These are phyloP conservation scores for Plectropomus leopardus DNA, from an alignment of 2,113 vertebrate genomes.

Conservation along the genomic window DNA sequence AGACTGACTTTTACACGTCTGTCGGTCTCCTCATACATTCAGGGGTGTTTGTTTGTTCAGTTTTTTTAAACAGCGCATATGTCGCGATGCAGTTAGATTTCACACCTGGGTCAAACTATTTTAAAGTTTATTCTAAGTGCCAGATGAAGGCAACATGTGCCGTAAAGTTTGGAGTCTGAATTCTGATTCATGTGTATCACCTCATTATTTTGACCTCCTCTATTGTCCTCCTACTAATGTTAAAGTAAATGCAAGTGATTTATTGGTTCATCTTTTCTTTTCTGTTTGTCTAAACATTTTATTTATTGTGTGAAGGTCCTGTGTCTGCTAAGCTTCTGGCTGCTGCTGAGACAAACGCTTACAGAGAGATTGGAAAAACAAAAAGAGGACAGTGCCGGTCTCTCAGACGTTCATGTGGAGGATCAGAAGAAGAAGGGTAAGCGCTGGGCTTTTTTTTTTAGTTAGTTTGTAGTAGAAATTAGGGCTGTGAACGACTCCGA, in stretches of 20 bases:
- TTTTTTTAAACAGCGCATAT: constrained; percentile 18
- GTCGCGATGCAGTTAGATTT: constrained; percentile 6
- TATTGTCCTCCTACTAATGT: neutral
- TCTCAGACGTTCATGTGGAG: constrained; percentile 92
- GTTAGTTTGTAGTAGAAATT: neutral
- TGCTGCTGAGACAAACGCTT: constrained; percentile 95
- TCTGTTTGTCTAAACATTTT: constrained; percentile 17
- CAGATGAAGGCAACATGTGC: neutral
- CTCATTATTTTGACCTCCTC: neutral
- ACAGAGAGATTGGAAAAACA: constrained; percentile 90
- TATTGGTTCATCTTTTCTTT: neutral
- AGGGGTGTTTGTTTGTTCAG: neutral
- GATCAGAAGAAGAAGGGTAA: constrained; percentile 89
- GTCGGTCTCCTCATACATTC: neutral
- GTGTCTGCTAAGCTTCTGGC: constrained; percentile 97
- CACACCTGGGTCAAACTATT: constrained; percentile 19
- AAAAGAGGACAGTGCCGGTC: constrained; percentile 84
- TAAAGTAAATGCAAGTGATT: constrained; percentile 38
- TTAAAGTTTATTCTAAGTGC: constrained; percentile 36
- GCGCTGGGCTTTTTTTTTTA: neutral
- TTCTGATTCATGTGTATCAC: constrained; percentile 14
- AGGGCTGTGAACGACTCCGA: no score
- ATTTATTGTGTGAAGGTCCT: constrained; percentile 86
- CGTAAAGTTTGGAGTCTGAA: constrained; percentile 8
- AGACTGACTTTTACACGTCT: constrained; percentile 6